Evolutionary conservation across 2,797 vertebrate species (phyloP).

Genomic region (Caiman crocodilus): DNA sequence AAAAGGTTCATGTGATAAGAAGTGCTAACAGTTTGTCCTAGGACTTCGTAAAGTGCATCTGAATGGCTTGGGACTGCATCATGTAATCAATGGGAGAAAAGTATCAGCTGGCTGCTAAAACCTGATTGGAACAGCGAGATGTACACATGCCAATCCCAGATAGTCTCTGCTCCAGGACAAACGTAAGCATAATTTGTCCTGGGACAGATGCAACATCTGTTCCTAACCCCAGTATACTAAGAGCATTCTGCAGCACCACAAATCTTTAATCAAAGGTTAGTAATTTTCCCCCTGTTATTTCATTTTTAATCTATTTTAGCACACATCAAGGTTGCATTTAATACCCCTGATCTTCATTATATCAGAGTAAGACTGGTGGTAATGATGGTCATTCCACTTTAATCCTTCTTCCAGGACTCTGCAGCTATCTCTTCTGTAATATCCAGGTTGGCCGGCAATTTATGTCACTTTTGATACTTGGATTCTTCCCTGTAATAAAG

Average conservation of each 20-base stretch:
- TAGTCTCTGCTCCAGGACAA: too few relatives aligned
- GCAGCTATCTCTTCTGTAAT: slow-evolving; percentile 26
- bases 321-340: slow-evolving; percentile 18
- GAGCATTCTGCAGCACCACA: not conserved
- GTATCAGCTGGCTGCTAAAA: too few relatives aligned
- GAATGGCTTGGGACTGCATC: too few relatives aligned
- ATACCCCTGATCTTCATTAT: slow-evolving; percentile 25
- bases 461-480: slow-evolving; percentile 51
- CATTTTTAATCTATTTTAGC: slow-evolving; percentile 7
- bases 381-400: slow-evolving; percentile 33
- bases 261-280: slow-evolving; percentile 17
- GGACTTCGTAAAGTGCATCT: too few relatives aligned
- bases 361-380: slow-evolving; percentile 38
- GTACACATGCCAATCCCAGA: too few relatives aligned
- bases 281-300: not conserved
- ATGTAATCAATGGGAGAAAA: too few relatives aligned
- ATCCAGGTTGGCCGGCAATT: slow-evolving; percentile 38
- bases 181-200: too few relatives aligned
- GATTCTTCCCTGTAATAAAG: slow-evolving; percentile 46
- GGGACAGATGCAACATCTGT: too few relatives aligned
- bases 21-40: too few relatives aligned
- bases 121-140: too few relatives aligned
- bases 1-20: too few relatives aligned
- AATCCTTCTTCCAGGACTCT: slow-evolving; percentile 13
- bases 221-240: not conserved